Percentiles rank a stretch among this genome's conserved stretches.
These are phyloP conservation scores for Balearica regulorum DNA, from an alignment of 2,797 vertebrate genomes.

Conservation along the genomic window DNA sequence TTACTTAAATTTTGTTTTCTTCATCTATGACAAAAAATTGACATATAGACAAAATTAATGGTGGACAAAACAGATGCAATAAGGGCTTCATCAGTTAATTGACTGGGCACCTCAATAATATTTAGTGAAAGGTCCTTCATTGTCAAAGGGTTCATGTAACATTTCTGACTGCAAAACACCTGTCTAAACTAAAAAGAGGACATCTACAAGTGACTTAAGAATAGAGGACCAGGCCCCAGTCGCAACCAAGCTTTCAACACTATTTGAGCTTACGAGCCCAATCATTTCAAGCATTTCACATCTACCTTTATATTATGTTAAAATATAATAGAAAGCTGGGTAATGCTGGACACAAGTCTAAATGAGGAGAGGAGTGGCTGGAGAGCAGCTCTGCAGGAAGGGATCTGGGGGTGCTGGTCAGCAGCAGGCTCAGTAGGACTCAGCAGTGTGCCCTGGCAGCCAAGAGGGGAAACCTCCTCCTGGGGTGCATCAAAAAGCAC, in stretches of 20 bases:
- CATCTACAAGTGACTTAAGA: background rate
- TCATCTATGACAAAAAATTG: background rate
- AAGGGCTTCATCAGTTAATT: background rate
- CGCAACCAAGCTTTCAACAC: background rate
- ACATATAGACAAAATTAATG: background rate
- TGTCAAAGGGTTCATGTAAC: background rate
- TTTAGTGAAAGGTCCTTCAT: background rate
- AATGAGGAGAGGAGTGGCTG: background rate
- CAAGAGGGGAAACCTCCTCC: background rate
- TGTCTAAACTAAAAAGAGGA: background rate
- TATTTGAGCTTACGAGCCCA: background rate
- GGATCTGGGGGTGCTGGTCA: background rate
- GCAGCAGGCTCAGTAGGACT: rapidly evolving
- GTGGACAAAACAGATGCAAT: background rate
- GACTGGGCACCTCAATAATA: background rate
- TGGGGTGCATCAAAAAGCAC: background rate
- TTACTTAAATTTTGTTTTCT: background rate
- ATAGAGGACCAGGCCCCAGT: background rate
- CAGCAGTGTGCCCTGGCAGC: background rate
- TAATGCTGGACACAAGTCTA: background rate
- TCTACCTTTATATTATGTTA: background rate
- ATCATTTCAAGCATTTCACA: background rate
- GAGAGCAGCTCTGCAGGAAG: background rate
- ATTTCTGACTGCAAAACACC: background rate
- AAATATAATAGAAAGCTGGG: background rate